Base-by-base conservation (phyloP, 1,140 invertebrate genomes). In the Lithobius niger region DNA sequence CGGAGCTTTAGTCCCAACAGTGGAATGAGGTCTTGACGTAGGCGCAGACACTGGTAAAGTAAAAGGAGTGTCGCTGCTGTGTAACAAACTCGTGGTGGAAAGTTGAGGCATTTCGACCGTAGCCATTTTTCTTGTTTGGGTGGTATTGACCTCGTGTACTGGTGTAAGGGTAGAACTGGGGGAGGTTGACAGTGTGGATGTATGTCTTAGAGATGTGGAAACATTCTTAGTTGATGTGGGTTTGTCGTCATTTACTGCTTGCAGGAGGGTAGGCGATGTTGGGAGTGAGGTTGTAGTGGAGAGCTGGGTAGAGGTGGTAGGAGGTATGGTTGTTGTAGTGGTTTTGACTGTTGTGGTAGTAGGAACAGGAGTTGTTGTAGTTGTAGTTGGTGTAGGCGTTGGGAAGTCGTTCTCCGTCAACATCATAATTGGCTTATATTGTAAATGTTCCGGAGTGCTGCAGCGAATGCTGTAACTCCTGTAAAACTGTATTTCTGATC, bases 381-480 rank as follows among this genome's bases (percentile, higher is more conserved):
- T 27, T 3, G 27, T 25, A 43, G 18, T 44, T 36, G 31, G 22
- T 40, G 31, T 24, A 15, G 27, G 19, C 6, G 36, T 22, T 21
- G 26, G 26, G 3, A 66, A 64, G 28, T 66, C 65, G 10, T n/a
- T 25, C 2, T 64, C 61, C 1, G 52, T 56, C 3, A 69, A 58
- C 36, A 61, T 55, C 49, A 63, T 54, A 19, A 72, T 56, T 15
- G 65, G 58, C 47, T 61, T 60, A 19, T 64, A 63, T 42, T 57
- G 56, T 15, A 71, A 59, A 3, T 63, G 36, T 16, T 42, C 15
- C 4, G 66, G 69, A 3, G 49, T 61, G 15, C 45, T 47, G 43
- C 70, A 72, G 18, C 58, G 51, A 6, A 69, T 62, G 26, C 61
- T 56, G n/a, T 62, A 59, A 6, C 57, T 61, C 6, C 64, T 57